Percentiles rank a stretch among this genome's conserved stretches.
These are phyloP conservation scores for Melieria picta DNA, from an alignment of 2,888 invertebrate species.

Conservation along the genomic window DNA sequence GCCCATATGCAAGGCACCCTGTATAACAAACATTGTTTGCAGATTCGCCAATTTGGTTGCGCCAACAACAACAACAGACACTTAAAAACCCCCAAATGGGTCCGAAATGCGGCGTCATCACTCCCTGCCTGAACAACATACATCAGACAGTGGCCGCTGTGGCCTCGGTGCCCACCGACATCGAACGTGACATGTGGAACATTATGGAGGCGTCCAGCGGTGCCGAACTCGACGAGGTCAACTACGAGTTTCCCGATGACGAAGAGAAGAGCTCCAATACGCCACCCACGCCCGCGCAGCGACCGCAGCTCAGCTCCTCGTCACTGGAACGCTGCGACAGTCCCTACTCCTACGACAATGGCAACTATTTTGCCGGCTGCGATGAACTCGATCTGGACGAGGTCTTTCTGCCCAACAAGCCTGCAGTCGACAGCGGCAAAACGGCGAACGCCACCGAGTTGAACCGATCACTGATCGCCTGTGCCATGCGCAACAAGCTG, in stretches of 20 bases:
- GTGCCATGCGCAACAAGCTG: slow-evolving; percentile 56
- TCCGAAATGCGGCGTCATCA: slow-evolving; percentile 54
- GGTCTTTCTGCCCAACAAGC: slow-evolving; percentile 54
- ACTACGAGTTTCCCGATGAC: slow-evolving; percentile 50
- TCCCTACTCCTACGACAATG: slow-evolving; percentile 59
- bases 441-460: slow-evolving; percentile 49
- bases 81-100: slow-evolving; percentile 54
- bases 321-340: slow-evolving; percentile 50
- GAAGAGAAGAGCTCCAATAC: slow-evolving; percentile 42
- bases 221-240: slow-evolving; percentile 58
- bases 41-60: slow-evolving; percentile 72
- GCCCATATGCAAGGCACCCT: not conserved
- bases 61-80: slow-evolving; percentile 66
- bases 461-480: slow-evolving; percentile 49
- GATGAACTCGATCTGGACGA: slow-evolving; percentile 58
- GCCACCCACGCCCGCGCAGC: slow-evolving; percentile 42
- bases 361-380: slow-evolving; percentile 57
- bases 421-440: slow-evolving; percentile 2
- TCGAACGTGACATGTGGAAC: slow-evolving; percentile 68
- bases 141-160: slow-evolving; percentile 65
- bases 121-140: slow-evolving; percentile 59
- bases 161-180: slow-evolving; percentile 63
- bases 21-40: slow-evolving; percentile 35
- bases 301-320: slow-evolving; percentile 17
- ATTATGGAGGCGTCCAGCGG: slow-evolving; percentile 67